Evolutionary conservation across 1,140 invertebrate genomes (phyloP).

Genomic region (Propsilocerus akamusi): DNA sequence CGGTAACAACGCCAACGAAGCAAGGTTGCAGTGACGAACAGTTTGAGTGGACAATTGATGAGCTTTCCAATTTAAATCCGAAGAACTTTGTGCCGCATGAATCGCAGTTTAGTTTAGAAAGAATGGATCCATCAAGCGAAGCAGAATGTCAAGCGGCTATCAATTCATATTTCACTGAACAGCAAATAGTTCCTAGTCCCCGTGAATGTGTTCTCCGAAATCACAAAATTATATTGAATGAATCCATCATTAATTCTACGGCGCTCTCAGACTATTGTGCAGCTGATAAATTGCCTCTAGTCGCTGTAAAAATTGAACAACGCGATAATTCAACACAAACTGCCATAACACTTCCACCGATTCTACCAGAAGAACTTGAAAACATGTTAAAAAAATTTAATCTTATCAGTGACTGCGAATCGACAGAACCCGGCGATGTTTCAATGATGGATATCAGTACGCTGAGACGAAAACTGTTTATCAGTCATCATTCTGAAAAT

Average conservation of each 20-base stretch:
- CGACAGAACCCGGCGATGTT: background rate
- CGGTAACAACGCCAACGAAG: constrained; percentile 15
- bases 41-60: constrained; percentile 33
- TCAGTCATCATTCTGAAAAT: background rate
- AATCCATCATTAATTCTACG: background rate
- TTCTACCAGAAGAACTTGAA: constrained; percentile 27
- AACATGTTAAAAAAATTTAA: constrained; percentile 28
- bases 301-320: background rate
- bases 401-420: background rate
- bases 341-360: constrained; percentile 25
- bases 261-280: background rate
- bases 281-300: too few species aligned
- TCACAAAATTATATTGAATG: constrained; percentile 17
- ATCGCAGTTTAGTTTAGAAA: constrained; percentile 24
- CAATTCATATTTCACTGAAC: constrained; percentile 28
- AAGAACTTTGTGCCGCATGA: constrained; percentile 31
- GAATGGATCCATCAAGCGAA: constrained; percentile 29
- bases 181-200: constrained; percentile 32
- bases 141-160: constrained; percentile 30
- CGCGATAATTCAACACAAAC: constrained; percentile 25
- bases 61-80: constrained; percentile 29
- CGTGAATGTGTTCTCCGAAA: constrained; percentile 19
- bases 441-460: background rate
- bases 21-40: constrained; percentile 19
- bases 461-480: background rate